These are phyloP conservation scores for Podocnemis expansa DNA, from an alignment of 2,113 vertebrate genomes.

Conservation along the genomic window DNA sequence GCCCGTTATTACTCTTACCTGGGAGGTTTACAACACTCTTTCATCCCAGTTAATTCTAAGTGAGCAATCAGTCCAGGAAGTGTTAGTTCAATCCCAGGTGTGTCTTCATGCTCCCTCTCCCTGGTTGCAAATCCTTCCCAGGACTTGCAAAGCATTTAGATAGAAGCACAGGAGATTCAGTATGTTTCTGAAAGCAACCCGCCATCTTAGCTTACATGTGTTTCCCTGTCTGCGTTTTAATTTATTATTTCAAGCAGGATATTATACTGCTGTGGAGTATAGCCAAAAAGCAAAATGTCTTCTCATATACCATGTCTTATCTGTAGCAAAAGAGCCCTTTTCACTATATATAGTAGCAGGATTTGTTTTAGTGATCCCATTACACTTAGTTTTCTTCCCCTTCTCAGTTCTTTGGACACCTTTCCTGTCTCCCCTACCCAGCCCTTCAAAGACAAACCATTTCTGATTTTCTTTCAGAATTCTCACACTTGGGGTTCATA, in stretches of 20 bases:
- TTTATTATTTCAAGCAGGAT: neutral
- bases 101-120: neutral
- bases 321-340: neutral
- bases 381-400: neutral
- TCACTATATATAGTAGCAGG: accelerated
- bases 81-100: neutral
- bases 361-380: neutral
- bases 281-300: too few species aligned
- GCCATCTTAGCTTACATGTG: neutral
- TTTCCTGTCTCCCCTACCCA: neutral
- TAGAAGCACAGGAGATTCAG: accelerated
- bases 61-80: neutral
- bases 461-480: neutral
- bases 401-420: neutral
- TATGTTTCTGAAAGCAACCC: neutral
- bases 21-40: neutral
- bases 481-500: neutral
- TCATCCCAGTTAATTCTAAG: accelerated
- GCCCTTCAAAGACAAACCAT: neutral
- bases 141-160: neutral
- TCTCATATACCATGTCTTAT: neutral
- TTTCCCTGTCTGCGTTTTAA: neutral
- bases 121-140: neutral
- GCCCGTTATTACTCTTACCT: too few species aligned
- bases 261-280: neutral